Percentiles rank a stretch among this genome's conserved stretches.
These are phyloP conservation scores for Montipora sp. DNA, from an alignment of 64 coral and sea anemone genomes.

Conservation along the genomic window DNA sequence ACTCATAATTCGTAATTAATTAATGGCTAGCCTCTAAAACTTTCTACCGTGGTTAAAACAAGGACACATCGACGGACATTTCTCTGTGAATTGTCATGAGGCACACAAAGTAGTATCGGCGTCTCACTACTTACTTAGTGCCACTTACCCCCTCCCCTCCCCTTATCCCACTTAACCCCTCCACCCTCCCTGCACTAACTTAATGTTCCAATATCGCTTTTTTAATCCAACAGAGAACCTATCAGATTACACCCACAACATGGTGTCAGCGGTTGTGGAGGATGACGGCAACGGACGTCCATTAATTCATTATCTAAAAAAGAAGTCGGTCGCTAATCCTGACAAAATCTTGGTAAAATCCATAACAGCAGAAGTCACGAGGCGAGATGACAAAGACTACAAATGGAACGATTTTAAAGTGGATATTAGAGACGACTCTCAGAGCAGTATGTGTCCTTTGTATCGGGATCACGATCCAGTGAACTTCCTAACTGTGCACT, in stretches of 20 bases:
- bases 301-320: constrained; percentile 21
- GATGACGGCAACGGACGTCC: not conserved
- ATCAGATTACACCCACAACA: not conserved
- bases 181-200: too few species aligned
- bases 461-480: constrained; percentile 57
- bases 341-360: constrained; percentile 51
- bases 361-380: constrained; percentile 37
- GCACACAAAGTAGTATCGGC: not conserved
- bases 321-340: too few species aligned
- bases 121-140: not conserved
- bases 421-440: constrained; percentile 8
- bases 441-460: constrained; percentile 63
- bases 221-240: not conserved
- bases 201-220: not conserved
- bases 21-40: too few species aligned
- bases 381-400: constrained; percentile 54
- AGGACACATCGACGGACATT: too few species aligned
- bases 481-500: constrained; percentile 68
- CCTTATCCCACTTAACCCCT: too few species aligned
- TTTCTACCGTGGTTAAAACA: too few species aligned
- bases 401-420: constrained; percentile 60
- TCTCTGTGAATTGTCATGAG: not conserved
- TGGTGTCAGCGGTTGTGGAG: not conserved
- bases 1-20: too few species aligned
- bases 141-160: not conserved